These are phyloP conservation scores for Pseudorectes ferrugineus DNA, from an alignment of 2,113 vertebrate species.

Conservation along the genomic window DNA sequence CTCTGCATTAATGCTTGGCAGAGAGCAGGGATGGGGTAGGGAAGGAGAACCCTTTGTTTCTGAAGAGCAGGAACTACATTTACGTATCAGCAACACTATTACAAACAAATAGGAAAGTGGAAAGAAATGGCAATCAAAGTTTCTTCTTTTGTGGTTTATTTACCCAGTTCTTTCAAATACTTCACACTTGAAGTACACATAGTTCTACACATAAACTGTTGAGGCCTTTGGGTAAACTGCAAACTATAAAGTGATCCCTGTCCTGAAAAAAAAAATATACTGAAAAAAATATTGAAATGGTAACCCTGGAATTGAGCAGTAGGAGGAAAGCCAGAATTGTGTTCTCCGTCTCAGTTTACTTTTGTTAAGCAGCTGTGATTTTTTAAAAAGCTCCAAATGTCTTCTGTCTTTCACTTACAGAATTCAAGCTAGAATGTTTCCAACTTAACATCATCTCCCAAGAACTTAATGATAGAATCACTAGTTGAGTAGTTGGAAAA, in stretches of 20 bases:
- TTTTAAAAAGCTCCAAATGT: not conserved
- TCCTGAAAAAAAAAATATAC: not conserved
- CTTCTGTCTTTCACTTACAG: not conserved
- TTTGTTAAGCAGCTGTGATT: not conserved
- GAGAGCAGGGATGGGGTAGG: too few species aligned
- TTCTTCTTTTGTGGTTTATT: not conserved
- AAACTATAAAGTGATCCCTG: not conserved
- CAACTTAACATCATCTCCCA: not conserved
- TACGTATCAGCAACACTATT: not conserved
- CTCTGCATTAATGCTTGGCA: not conserved
- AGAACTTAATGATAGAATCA: not conserved
- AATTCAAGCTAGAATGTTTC: not conserved
- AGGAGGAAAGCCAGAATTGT: not conserved
- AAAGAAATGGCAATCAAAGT: not conserved
- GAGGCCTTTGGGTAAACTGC: not conserved
- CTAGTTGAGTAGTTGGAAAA: not conserved
- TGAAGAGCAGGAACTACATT: not conserved
- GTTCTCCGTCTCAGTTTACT: not conserved
- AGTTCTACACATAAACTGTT: not conserved
- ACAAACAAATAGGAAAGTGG: not conserved
- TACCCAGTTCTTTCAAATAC: not conserved
- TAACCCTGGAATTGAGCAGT: not conserved
- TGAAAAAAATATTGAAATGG: not conserved
- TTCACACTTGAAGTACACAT: not conserved
- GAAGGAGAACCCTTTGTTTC: not conserved